A percentile compares a stretch with the other conserved stretches of the same genome.
Evolutionary conservation across 2,888 invertebrate species (phyloP).

Genomic region (Platycheirus albimanus): DNA sequence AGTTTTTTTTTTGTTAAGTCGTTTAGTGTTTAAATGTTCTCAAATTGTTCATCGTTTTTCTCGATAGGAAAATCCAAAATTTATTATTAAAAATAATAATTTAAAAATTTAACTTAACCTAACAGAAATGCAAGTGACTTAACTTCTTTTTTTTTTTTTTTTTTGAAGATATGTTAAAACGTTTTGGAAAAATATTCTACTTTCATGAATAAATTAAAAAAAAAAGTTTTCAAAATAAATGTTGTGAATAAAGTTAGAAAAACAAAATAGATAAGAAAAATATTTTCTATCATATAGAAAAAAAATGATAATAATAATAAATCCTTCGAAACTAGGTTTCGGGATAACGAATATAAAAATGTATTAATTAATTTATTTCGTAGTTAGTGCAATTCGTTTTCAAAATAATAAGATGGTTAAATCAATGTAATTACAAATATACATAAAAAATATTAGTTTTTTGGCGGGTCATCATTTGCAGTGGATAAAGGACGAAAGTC

Average conservation of each 20-base stretch:
- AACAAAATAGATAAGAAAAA: not conserved
- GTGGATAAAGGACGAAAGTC: conserved; percentile 41
- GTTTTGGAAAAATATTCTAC: not conserved
- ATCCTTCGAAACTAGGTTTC: conserved; percentile 50
- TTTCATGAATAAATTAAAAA: not conserved
- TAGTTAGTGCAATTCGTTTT: conserved; percentile 67
- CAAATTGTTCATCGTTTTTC: conserved; percentile 1
- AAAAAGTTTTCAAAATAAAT: conserved; percentile 26
- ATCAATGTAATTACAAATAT: conserved; percentile 15
- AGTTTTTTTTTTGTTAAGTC: conserved; percentile 37
- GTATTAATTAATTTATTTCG: conserved; percentile 28
- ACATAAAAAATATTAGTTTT: conserved; percentile 4
- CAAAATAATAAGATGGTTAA: conserved; percentile 45
- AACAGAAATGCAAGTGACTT: too few species aligned
- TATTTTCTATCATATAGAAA: conserved; percentile 71
- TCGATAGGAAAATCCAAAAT: too few species aligned
- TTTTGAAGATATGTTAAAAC: conserved; percentile 24
- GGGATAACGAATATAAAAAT: conserved; percentile 35
- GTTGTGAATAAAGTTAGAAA: conserved; percentile 38
- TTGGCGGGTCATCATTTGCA: conserved; percentile 14
- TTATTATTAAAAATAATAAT: too few species aligned
- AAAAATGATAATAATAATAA: conserved; percentile 35
- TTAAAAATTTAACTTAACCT: too few species aligned
- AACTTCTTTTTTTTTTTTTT: too few species aligned
- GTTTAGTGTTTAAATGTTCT: conserved; percentile 20